These are phyloP conservation scores for Lanistes nyassanus DNA, from an alignment of 1,140 invertebrate species.

Conservation along the genomic window DNA sequence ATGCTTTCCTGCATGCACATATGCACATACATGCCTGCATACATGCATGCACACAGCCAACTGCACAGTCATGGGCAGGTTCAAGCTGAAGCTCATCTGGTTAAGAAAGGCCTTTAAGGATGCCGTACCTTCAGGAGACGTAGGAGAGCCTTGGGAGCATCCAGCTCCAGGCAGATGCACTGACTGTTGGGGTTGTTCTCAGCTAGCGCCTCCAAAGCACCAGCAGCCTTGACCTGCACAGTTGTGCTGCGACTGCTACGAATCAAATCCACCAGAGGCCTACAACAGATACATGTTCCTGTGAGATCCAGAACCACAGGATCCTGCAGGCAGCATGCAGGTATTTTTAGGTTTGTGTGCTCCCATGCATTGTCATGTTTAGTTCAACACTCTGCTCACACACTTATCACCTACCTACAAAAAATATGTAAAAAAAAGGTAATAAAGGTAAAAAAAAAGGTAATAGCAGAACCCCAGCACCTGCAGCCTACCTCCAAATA, in stretches of 20 bases:
- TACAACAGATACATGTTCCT: conserved; percentile 34
- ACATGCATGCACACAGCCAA: no score
- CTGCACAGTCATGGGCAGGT: not conserved
- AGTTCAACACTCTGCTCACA: no score
- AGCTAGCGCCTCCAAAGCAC: conserved; percentile 64
- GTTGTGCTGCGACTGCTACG: conserved; percentile 59
- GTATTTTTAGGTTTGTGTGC: no score
- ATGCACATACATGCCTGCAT: not conserved
- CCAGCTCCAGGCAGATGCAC: conserved; percentile 59
- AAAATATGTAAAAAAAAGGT: no score
- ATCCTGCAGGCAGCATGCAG: no score
- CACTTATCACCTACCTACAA: no score
- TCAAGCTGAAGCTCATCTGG: no score
- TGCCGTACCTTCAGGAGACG: conserved; percentile 62
- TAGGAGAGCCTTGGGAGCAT: conserved; percentile 62
- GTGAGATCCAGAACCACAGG: not conserved
- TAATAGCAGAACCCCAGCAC: not conserved
- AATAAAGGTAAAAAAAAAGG: not conserved
- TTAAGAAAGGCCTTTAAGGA: no score
- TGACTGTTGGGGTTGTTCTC: conserved; percentile 61
- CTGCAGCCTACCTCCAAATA: not conserved
- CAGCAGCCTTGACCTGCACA: conserved; percentile 64
- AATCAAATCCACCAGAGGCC: conserved; percentile 63
- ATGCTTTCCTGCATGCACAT: no score
- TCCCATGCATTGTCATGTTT: no score